Conservation (phyloP, 2,888 invertebrate species). For the Opisthograptis luteolata region DNA sequence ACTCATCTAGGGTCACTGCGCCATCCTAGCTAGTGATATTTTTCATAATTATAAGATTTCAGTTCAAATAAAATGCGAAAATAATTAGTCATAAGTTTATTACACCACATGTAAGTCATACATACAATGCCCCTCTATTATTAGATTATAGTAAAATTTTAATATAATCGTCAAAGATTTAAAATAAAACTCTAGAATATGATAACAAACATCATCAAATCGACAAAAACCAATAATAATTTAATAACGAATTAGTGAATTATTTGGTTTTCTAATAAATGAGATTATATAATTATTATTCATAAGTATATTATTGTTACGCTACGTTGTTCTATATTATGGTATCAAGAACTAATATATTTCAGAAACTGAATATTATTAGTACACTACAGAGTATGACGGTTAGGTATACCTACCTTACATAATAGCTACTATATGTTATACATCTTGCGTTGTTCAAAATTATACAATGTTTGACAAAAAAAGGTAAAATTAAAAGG, state of each 20-base stretch:
- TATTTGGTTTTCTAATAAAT: conserved; percentile 39
- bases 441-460: conserved; percentile 28
- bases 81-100: conserved; percentile 37
- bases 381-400: conserved; percentile 35
- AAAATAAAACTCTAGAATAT: conserved; percentile 38
- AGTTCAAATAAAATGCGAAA: conserved; percentile 21
- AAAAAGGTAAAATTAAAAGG: neutral
- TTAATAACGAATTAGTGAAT: conserved; percentile 39
- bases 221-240: conserved; percentile 39
- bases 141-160: conserved; percentile 29
- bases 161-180: conserved; percentile 26
- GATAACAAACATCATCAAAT: conserved; percentile 32
- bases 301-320: conserved; percentile 24
- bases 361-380: conserved; percentile 15
- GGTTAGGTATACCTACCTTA: conserved; percentile 23
- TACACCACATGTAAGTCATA: conserved; percentile 31
- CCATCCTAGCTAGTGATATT: no score
- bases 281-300: conserved; percentile 33
- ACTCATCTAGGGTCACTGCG: no score
- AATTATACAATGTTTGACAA: conserved; percentile 1
- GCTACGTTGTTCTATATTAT: conserved; percentile 27
- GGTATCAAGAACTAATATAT: conserved; percentile 45
- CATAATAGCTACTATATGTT: conserved; percentile 29
- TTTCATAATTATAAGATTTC: no score
- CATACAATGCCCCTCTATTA: conserved; percentile 34